Conservation (phyloP, 1,140 invertebrate species). For the Oryctes rhinoceros region DNA sequence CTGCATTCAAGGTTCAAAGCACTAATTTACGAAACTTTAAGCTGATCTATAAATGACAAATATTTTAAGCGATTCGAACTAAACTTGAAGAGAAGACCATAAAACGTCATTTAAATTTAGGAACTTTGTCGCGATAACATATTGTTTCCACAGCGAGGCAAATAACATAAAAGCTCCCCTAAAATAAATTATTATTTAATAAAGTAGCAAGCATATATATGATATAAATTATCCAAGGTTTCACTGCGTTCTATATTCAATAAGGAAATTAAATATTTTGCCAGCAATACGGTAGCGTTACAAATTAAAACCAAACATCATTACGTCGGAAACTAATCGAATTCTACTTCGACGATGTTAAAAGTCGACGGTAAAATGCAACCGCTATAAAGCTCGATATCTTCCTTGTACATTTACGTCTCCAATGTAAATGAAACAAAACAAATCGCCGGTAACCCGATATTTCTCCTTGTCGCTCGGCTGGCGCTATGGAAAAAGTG, state of each 20-base stretch:
- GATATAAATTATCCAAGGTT: neutral
- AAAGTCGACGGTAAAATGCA: neutral
- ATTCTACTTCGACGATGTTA: neutral
- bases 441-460: slow-evolving; percentile 30
- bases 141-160: too few species aligned
- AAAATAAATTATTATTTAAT: neutral
- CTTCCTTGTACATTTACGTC: neutral
- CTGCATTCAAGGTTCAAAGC: too few species aligned
- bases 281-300: neutral
- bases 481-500: slow-evolving; percentile 22
- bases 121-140: too few species aligned
- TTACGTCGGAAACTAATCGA: neutral
- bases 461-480: slow-evolving; percentile 28
- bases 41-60: too few species aligned
- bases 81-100: too few species aligned
- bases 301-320: slow-evolving; percentile 3
- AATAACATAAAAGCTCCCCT: too few species aligned
- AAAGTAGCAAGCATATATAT: neutral
- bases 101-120: too few species aligned
- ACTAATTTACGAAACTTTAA: too few species aligned
- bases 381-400: neutral
- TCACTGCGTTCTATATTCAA: neutral
- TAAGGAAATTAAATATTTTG: neutral
- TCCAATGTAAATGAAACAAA: slow-evolving; percentile 17
- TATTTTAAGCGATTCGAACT: too few species aligned